These are phyloP conservation scores for Penaeus chinensis DNA, from an alignment of 1,140 invertebrate genomes.

Conservation along the genomic window DNA sequence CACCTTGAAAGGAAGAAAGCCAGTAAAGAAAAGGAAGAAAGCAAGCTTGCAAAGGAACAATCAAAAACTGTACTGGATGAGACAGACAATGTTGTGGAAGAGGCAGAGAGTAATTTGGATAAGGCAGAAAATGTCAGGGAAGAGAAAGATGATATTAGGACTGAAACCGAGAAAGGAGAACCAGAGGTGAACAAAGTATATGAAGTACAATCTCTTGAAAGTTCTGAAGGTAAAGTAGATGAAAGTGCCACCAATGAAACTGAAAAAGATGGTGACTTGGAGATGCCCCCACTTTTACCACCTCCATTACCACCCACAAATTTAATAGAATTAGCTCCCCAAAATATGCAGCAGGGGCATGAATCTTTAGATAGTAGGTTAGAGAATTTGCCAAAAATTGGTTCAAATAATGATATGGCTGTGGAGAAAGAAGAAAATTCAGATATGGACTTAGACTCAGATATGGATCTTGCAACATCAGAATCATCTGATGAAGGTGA, in stretches of 20 bases:
- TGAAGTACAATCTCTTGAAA: neutral
- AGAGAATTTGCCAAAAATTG: no score
- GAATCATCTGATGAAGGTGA: no score
- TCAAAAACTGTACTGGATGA: no score
- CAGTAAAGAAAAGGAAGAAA: neutral
- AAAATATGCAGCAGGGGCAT: no score
- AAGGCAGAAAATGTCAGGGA: no score
- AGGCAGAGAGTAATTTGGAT: no score
- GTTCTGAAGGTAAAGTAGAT: neutral
- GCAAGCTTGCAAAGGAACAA: neutral
- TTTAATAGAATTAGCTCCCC: neutral
- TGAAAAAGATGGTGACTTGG: neutral
- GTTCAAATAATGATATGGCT: no score
- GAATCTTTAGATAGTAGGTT: no score
- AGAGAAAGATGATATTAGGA: neutral
- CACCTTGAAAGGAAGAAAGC: neutral
- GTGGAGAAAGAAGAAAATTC: no score
- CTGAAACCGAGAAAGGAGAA: neutral
- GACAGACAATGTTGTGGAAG: no score
- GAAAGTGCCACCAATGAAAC: neutral
- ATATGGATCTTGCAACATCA: no score
- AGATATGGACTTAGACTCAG: no score
- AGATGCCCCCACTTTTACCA: neutral
- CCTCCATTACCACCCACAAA: neutral
- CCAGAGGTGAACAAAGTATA: neutral